These are phyloP conservation scores for Chaetophractus vellerosus DNA, from an alignment of 2,797 vertebrate species.

Conservation along the genomic window DNA sequence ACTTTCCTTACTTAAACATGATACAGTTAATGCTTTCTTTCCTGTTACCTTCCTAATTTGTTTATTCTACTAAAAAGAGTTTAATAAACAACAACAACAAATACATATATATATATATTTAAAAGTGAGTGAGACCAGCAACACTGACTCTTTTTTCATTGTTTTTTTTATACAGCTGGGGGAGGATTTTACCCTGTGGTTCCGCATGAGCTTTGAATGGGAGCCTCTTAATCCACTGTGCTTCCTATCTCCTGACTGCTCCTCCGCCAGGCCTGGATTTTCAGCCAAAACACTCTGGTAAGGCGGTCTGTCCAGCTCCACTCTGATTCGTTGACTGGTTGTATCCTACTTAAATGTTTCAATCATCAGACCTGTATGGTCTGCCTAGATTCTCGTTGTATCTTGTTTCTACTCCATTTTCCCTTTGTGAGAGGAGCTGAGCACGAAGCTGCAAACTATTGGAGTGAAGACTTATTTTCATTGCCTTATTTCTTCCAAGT, in stretches of 20 bases:
- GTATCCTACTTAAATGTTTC: not conserved
- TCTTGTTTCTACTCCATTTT: not conserved
- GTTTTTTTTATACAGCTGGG: not conserved
- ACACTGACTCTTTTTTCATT: fast-evolving
- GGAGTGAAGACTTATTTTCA: not conserved
- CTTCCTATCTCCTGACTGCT: not conserved
- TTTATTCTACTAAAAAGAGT: too few relatives aligned
- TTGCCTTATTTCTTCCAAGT: not conserved
- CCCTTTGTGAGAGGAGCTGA: not conserved
- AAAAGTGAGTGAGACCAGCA: not conserved
- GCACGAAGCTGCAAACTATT: not conserved
- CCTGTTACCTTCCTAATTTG: too few relatives aligned
- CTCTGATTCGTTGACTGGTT: not conserved
- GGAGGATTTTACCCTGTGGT: not conserved
- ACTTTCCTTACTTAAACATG: too few relatives aligned
- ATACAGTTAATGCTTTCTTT: too few relatives aligned
- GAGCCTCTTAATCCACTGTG: not conserved
- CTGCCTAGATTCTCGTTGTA: not conserved
- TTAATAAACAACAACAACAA: too few relatives aligned
- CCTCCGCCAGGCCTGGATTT: not conserved
- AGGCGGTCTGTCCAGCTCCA: not conserved
- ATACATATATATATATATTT: too few relatives aligned
- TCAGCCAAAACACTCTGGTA: not conserved
- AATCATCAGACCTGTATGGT: not conserved
- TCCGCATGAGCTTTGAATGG: not conserved